Evolutionary conservation across 2,797 vertebrate species (phyloP).

Genomic region (Hemibagrus guttatus): DNA sequence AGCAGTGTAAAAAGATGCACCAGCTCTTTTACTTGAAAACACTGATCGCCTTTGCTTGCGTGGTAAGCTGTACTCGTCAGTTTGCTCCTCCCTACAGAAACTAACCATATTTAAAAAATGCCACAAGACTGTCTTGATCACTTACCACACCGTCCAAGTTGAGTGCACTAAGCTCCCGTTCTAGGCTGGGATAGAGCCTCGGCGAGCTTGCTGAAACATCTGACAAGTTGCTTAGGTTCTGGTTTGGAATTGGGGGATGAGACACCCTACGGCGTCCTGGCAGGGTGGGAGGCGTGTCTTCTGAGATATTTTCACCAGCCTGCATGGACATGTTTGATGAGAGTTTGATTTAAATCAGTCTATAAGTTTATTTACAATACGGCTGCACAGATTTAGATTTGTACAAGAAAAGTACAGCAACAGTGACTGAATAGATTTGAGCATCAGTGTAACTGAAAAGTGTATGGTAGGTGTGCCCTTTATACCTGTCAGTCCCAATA

Average conservation of each 20-base stretch:
- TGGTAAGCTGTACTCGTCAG: no score
- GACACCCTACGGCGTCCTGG: constrained; percentile 51
- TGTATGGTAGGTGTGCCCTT: neutral
- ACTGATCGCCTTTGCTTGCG: neutral
- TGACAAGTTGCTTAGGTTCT: neutral
- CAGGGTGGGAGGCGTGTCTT: constrained; percentile 48
- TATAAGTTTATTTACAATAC: neutral
- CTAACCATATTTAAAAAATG: neutral
- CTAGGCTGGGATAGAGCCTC: constrained; percentile 67
- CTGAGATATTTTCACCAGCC: neutral
- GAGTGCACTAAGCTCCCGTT: constrained; percentile 41
- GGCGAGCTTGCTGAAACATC: neutral
- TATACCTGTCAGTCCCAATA: neutral
- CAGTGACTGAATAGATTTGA: neutral
- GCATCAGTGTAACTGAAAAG: neutral
- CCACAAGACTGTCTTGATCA: neutral
- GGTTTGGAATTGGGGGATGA: constrained; percentile 9
- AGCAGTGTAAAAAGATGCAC: neutral
- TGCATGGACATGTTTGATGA: constrained; percentile 19
- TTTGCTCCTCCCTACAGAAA: neutral
- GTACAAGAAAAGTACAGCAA: neutral
- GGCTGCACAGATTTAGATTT: neutral
- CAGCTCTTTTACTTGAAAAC: neutral
- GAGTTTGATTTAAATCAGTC: neutral
- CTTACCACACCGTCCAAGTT: constrained; percentile 55